Base-by-base conservation (phyloP, 2,113 vertebrate genomes). In the Salvelinus namaycush region DNA sequence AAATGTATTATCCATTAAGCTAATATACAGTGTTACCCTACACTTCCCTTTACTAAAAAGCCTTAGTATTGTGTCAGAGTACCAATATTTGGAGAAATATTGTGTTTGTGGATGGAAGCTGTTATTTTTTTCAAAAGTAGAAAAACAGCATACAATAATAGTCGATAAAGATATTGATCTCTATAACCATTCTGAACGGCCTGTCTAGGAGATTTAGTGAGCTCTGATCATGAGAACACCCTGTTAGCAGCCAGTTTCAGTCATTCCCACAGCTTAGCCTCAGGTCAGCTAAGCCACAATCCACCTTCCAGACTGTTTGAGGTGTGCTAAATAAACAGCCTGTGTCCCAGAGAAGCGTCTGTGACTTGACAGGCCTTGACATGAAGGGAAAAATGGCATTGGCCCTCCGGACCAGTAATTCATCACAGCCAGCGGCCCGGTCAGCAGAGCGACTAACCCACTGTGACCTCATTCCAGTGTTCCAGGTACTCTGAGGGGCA, bases 281-380 rank as follows among this genome's bases (percentile, higher is more conserved):
- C 16, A 27, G 16, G 16, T 48, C 18, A 48, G n/a, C 34, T 22
- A 1, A 49, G 24, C 39, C n/a, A 4, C 11, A 22, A 14, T 64
- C 20, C 20, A n/a, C 60, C 22, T n/a, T 27, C 68, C 39, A 24
- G 39, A 70, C 39, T 18, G 39, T 49, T 48, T 49, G 68, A 49
- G n/a, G 34, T 22, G 16, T 70, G 39, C n/a, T 70, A 70, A 70
- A 70, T 48, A 44, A 44, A 44, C 39, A 44, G 39, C 8, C 39
- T 44, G 39, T 24, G 39, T 70, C 68, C 39, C 34, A 11, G 34
- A 18, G 39, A 24, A 48, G 68, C 26, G 14, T 49, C 68, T 49
- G 44, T 22, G 39, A n/a, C 39, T 49, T 49, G 68, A 70, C 68
- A 70, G 44, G 68, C 34, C 68, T 70, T 70, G 68, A 70, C 68